Percentiles rank a stretch among this genome's conserved stretches.
Conservation (phyloP, 2,113 vertebrate genomes). For the Cavia porcellus region DNA sequence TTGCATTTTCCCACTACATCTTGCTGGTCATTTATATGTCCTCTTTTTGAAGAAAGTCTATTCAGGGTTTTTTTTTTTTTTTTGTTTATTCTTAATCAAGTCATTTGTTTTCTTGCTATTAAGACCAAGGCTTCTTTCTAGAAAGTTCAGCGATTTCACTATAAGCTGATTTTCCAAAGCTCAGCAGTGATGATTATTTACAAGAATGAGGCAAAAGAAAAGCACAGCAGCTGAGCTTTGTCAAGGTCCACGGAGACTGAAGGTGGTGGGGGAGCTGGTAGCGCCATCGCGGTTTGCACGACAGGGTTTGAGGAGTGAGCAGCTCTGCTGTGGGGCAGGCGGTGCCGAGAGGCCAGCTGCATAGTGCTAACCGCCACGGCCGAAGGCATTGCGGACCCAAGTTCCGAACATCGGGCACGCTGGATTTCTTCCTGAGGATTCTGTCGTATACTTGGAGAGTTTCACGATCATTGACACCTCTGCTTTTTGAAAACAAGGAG, state of each 20-base stretch:
- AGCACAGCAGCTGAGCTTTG: neutral
- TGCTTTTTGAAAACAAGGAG: slow-evolving; percentile 19
- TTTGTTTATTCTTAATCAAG: neutral
- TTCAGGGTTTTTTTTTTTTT: neutral
- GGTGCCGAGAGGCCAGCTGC: neutral
- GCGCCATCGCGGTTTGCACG: neutral
- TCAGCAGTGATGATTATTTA: neutral
- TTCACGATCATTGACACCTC: slow-evolving; percentile 32
- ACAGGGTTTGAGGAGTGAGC: neutral
- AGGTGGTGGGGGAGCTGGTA: neutral
- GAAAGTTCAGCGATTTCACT: slow-evolving; percentile 28
- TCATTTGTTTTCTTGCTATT: neutral
- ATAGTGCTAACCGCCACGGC: neutral
- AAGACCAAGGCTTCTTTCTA: neutral
- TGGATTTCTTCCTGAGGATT: neutral
- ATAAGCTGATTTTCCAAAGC: neutral
- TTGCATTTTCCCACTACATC: neutral
- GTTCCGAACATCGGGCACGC: neutral
- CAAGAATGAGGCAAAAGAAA: neutral
- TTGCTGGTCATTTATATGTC: neutral
- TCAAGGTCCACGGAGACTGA: neutral
- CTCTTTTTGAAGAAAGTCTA: neutral
- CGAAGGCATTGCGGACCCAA: neutral
- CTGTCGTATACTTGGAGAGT: neutral
- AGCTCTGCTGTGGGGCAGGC: too few relatives aligned